A percentile compares a stretch with the other conserved stretches of the same genome.
Evolutionary conservation across 2,888 invertebrate species (phyloP).

Genomic region (Nomada ruficornis): DNA sequence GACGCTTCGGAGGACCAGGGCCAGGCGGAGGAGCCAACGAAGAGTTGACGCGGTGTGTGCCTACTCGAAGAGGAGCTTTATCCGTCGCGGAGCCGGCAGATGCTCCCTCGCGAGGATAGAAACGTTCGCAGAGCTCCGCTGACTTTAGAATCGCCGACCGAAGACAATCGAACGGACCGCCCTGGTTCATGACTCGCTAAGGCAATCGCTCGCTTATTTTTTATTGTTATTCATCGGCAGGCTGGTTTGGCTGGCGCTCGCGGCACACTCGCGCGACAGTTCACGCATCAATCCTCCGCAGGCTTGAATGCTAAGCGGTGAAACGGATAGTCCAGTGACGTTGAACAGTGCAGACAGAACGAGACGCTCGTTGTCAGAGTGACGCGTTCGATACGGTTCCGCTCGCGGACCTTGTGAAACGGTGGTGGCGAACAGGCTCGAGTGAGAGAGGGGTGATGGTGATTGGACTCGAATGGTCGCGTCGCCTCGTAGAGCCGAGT

Average conservation of each 20-base stretch:
- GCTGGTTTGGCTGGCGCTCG: constrained; percentile 26
- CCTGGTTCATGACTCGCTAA: constrained; percentile 73
- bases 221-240: constrained; percentile 80
- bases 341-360: neutral
- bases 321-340: neutral
- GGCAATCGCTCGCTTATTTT: constrained; percentile 80
- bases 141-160: neutral
- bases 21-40: neutral
- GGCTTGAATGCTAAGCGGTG: neutral
- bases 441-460: constrained; percentile 75
- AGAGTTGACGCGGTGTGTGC: neutral
- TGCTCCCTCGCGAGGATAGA: neutral
- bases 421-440: constrained; percentile 42
- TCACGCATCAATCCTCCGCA: too few species aligned
- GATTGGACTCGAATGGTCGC: constrained; percentile 74
- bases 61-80: neutral
- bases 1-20: neutral
- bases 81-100: constrained; percentile 15
- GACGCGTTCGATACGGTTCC: constrained; percentile 5
- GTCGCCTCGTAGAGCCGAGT: constrained; percentile 61
- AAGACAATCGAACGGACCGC: constrained; percentile 50
- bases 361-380: neutral
- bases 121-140: neutral
- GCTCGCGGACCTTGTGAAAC: constrained; percentile 25
- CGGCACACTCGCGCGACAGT: neutral